Evolutionary conservation across 2,113 vertebrate genomes (phyloP), one percentile per base, ranked within the genome.

Genomic region (Gambusia holbrooki): DNA sequence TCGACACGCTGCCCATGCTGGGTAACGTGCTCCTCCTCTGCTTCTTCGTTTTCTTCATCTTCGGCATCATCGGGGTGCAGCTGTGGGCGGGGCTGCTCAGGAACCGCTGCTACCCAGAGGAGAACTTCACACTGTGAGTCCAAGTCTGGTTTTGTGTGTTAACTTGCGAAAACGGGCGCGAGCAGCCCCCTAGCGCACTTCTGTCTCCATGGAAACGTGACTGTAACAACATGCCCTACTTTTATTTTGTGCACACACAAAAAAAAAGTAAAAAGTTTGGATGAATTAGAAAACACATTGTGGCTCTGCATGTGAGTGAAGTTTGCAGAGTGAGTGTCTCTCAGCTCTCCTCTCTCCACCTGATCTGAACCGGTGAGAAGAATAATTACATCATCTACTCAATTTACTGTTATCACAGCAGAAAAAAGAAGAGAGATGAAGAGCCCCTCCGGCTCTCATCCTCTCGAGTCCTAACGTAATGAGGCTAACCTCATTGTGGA

Each of bases 41-140:
- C 80, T 93, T 93, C 86, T 93, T 93, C 1, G 92, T 93, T 77
- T 93, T 93, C 88, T 93, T 93, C 83, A 93, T 93, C 84, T 93
- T 93, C n/a, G 92, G 92, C 70, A 92, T 93, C 87, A 93, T 93
- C 17, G 92, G 92, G 4, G 92, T 93, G 35, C 92, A 93, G 81
- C 83, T 93, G 80, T 93, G 92, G 92, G 92, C 92, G 35, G 92
- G 92, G 73, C 88, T 92, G 1, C 91, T 93, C 75, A 88, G 92
- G 69, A 93, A 93, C 87, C 90, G 92, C 79, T 93, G 92, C 83
- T 93, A 92, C 87, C 91, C 89, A 1, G 76, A 91, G 80, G 89
- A 93, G 58, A 93, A 93, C 78, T 93, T 93, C 84, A 92, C 92
- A 8, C 86, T 89, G 92, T 93, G 84, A 93, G 92, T 88, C 35